Base-by-base conservation (phyloP, 2,797 vertebrate genomes). In the Sebastes baramenuke region DNA sequence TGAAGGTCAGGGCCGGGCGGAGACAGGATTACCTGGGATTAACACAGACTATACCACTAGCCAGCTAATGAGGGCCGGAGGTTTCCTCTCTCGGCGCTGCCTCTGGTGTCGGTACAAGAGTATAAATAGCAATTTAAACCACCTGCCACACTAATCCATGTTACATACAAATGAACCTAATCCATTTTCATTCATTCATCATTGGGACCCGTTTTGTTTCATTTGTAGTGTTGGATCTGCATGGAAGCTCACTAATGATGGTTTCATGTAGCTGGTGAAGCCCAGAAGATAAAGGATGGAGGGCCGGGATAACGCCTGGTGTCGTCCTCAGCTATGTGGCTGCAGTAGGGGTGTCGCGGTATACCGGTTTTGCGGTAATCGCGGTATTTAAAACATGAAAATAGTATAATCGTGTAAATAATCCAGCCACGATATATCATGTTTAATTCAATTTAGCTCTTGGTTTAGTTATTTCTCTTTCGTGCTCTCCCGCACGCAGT, bases 11-110 rank as follows among this genome's bases (percentile, higher is more conserved):
- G 38, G 54, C 80, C n/a, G 49, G 83, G 73, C 29, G 7, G 72
- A 86, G 79, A 73, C 77, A 18, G 88, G 90, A 93, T 93, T 91
- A 93, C 80, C 77, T 87, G 81, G 87, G 90, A 91, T 93, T 91
- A 91, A 75, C 75, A 59, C 22, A 72, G 83, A 75, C 88, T 86
- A 91, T 16, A 14, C 87, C 86, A 85, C 58, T 49, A 76, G 76
- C 55, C 62, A 56, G 76, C 79, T 93, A 89, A 92, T 92, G 71
- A 85, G 85, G 55, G 79, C 75, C 76, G 76, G 83, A 84, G 87
- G 87, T 86, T 84, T 85, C 79, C 73, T 89, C 72, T 72, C 75
- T 27, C 49, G 55, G 32, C 61, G 30, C 77, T 29, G 75, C 71
- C 68, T 66, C 72, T 81, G 56, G 69, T 72, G 68, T 42, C 76